These are phyloP conservation scores for Argyra leucocephala DNA, from an alignment of 2,888 invertebrate species.

Conservation along the genomic window DNA sequence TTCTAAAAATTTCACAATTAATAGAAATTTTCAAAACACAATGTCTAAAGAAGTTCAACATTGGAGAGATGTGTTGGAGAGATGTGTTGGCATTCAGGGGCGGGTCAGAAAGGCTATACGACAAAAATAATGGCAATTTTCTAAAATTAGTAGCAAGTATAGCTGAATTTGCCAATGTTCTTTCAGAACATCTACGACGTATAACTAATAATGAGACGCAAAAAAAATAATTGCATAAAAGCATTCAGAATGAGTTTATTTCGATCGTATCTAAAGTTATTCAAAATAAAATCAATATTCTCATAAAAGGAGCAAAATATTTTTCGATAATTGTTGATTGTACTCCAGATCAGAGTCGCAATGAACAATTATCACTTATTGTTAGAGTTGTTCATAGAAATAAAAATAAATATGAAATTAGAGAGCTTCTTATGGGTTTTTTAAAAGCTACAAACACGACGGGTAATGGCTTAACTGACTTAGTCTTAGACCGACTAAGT, in stretches of 20 bases:
- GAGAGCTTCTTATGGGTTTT: constrained; percentile 8
- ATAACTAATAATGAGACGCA: constrained; percentile 9
- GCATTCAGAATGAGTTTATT: constrained; percentile 9
- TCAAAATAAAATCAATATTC: constrained; percentile 9
- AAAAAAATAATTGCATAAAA: constrained; percentile 1
- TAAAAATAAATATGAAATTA: constrained; percentile 10
- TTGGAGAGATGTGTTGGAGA: too few relatives aligned
- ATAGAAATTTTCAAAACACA: too few relatives aligned
- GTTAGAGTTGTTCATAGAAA: not conserved
- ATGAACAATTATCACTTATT: constrained; percentile 9
- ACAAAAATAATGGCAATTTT: constrained; percentile 3
- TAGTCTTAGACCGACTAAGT: too few relatives aligned
- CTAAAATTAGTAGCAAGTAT: not conserved
- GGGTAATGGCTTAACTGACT: constrained; percentile 9
- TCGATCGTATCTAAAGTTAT: not conserved
- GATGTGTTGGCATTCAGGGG: constrained; percentile 9
- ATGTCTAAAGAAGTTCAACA: too few relatives aligned
- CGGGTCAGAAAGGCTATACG: constrained; percentile 4
- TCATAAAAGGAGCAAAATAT: constrained; percentile 7
- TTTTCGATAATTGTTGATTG: constrained; percentile 10
- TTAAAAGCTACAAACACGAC: constrained; percentile 1
- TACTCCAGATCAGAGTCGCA: constrained; percentile 9
- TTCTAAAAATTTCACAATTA: too few relatives aligned
- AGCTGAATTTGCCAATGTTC: constrained; percentile 3
- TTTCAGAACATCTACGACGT: constrained; percentile 8